phyloP scores from a whole-genome alignment of 2,888 invertebrate genomes.

The Leucoma salicis region DNA sequence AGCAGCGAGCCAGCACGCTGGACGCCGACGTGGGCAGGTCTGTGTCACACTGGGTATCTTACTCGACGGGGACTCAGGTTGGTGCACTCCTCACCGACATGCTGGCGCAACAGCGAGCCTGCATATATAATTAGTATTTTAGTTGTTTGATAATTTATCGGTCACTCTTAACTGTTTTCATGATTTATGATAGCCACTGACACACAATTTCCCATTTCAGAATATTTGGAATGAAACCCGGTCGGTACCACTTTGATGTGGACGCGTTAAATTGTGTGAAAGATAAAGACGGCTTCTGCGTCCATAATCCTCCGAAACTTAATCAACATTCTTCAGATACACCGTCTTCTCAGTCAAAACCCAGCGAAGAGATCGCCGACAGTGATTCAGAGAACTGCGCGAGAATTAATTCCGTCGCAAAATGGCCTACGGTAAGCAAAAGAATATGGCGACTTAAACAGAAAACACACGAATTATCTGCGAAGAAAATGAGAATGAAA shows the following conservation, averaged over 20 bases:
- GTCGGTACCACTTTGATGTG: slow-evolving; percentile 65
- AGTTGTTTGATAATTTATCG: too few relatives aligned
- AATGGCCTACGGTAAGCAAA: slow-evolving; percentile 61
- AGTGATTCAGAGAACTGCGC: slow-evolving; percentile 58
- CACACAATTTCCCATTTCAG: slow-evolving; percentile 38
- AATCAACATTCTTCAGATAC: slow-evolving; percentile 31
- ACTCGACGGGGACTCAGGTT: too few relatives aligned
- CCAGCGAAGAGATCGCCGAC: slow-evolving; percentile 41
- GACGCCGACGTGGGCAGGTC: too few relatives aligned
- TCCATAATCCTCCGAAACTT: slow-evolving; percentile 53
- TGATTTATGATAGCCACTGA: too few relatives aligned
- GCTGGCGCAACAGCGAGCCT: too few relatives aligned
- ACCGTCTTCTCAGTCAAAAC: slow-evolving; percentile 36
- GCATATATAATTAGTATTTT: too few relatives aligned
- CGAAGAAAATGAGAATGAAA: slow-evolving; percentile 57
- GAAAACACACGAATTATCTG: slow-evolving; percentile 40
- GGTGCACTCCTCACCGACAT: too few relatives aligned
- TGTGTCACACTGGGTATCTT: too few relatives aligned
- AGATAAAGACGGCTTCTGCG: slow-evolving; percentile 63
- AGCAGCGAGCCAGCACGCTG: too few relatives aligned
- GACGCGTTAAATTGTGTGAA: slow-evolving; percentile 66
- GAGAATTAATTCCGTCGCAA: slow-evolving; percentile 58
- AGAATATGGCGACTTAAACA: slow-evolving; percentile 59
- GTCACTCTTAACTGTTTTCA: too few relatives aligned
- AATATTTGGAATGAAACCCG: slow-evolving; percentile 65